phyloP scores from a whole-genome alignment of 2,888 invertebrate genomes.

The Xestia ashworthii region DNA sequence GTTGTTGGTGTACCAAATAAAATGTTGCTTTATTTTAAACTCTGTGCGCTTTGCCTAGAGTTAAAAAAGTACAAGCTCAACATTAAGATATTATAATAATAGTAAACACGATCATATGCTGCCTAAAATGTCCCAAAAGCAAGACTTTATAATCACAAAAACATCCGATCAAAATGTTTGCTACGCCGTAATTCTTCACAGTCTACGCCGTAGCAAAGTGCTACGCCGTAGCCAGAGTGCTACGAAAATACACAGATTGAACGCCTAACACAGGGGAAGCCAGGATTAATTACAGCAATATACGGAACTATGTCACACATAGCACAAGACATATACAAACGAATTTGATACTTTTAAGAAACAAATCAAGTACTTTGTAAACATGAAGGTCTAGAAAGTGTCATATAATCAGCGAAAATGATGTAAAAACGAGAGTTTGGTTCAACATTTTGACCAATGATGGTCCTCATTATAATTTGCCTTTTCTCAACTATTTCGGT shows the following conservation, averaged over 20 bases:
- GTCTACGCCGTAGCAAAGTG: conserved; percentile 2
- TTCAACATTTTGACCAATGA: too few relatives aligned
- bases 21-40: conserved; percentile 1
- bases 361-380: too few relatives aligned
- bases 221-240: conserved; percentile 28
- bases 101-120: neutral
- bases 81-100: neutral
- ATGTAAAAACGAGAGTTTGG: too few relatives aligned
- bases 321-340: neutral
- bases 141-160: neutral
- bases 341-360: too few relatives aligned
- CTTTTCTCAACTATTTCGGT: too few relatives aligned
- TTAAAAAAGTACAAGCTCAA: neutral
- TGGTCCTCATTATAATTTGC: too few relatives aligned
- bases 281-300: neutral
- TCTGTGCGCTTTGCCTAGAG: neutral
- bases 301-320: neutral
- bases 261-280: neutral
- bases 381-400: too few relatives aligned
- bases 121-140: neutral
- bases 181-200: conserved; percentile 11
- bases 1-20: too few relatives aligned
- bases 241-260: conserved; percentile 6
- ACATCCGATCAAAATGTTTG: too few relatives aligned
- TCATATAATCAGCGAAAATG: too few relatives aligned